Evolutionary conservation across 2,888 invertebrate genomes (phyloP).

Genomic region (Drosophila siamana): DNA sequence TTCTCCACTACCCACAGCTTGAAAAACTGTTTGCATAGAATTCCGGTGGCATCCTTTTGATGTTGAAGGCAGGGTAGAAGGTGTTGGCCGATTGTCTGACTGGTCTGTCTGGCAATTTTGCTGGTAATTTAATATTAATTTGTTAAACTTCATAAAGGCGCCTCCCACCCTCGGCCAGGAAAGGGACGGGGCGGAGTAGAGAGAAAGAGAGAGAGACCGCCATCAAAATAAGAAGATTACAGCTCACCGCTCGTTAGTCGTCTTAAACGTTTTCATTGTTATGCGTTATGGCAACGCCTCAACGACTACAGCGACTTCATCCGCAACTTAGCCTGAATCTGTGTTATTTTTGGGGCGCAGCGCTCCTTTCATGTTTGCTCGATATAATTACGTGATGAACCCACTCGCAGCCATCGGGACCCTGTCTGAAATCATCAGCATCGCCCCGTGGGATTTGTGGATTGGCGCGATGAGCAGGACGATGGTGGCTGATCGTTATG

Average conservation of each 20-base stretch:
- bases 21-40: constrained; percentile 57
- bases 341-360: constrained; percentile 36
- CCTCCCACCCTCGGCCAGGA: constrained; percentile 60
- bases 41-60: constrained; percentile 72
- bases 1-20: constrained; percentile 17
- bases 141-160: constrained; percentile 79
- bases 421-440: constrained; percentile 74
- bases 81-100: constrained; percentile 27
- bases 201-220: not conserved
- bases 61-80: constrained; percentile 18
- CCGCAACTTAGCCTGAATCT: constrained; percentile 8
- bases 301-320: not conserved
- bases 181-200: not conserved
- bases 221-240: constrained; percentile 60
- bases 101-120: constrained; percentile 66
- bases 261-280: constrained; percentile 81
- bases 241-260: constrained; percentile 76
- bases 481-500: constrained; percentile 69
- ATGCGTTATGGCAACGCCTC: constrained; percentile 78
- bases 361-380: constrained; percentile 76
- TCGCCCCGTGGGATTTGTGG: constrained; percentile 47
- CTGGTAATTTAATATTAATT: constrained; percentile 84
- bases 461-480: constrained; percentile 10
- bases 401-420: constrained; percentile 48
- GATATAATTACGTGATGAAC: constrained; percentile 72